phyloP scores from a whole-genome alignment of 2,888 invertebrate species.

The Eledona agricola region DNA sequence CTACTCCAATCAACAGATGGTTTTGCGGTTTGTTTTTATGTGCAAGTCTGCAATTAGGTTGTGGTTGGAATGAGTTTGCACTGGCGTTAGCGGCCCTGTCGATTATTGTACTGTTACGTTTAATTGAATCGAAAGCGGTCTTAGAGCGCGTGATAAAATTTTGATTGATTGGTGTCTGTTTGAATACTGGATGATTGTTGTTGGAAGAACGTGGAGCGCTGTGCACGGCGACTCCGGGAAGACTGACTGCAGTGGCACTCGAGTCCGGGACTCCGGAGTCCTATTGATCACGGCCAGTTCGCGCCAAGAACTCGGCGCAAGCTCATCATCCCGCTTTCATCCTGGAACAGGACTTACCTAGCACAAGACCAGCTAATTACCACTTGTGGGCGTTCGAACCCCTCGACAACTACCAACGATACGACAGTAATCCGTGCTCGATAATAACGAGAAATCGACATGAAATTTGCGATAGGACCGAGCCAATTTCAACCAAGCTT shows the following conservation, averaged over 20 bases:
- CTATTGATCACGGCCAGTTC: constrained; percentile 54
- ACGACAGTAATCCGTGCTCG: constrained; percentile 12
- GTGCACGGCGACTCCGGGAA: constrained; percentile 54
- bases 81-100: background rate
- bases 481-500: no score
- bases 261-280: constrained; percentile 54
- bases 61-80: background rate
- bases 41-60: constrained; percentile 4
- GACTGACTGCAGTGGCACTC: constrained; percentile 56
- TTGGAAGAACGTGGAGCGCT: constrained; percentile 51
- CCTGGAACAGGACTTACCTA: constrained; percentile 39
- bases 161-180: constrained; percentile 38
- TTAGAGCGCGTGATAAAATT: constrained; percentile 19
- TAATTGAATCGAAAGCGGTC: constrained; percentile 1
- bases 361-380: constrained; percentile 39
- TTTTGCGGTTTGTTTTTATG: constrained; percentile 22
- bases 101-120: constrained; percentile 2
- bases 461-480: background rate
- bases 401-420: no score
- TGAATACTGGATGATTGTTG: constrained; percentile 40
- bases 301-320: constrained; percentile 55
- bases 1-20: constrained; percentile 37
- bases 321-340: constrained; percentile 40
- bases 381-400: constrained; percentile 30
- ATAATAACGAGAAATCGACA: constrained; percentile 21